phyloP scores from a whole-genome alignment of 2,888 invertebrate species.

The Oligia latruncula region DNA sequence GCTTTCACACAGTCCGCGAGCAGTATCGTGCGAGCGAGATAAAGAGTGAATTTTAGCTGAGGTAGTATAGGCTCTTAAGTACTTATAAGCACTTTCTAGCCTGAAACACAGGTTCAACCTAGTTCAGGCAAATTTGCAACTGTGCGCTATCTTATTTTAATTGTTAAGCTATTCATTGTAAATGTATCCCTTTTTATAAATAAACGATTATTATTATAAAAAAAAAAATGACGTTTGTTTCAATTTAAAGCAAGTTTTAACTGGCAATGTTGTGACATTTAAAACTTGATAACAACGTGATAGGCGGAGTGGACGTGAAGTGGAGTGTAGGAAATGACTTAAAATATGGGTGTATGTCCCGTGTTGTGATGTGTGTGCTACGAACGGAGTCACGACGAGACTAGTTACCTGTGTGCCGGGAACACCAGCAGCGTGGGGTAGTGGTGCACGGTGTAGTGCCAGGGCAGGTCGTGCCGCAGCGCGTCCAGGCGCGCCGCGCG shows the following conservation, averaged over 20 bases:
- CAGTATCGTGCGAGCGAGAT: too few relatives aligned
- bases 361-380: neutral
- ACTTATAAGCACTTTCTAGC: too few relatives aligned
- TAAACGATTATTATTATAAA: too few relatives aligned
- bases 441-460: conserved; percentile 94
- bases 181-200: too few relatives aligned
- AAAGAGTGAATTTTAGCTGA: too few relatives aligned
- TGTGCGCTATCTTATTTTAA: too few relatives aligned
- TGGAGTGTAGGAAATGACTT: neutral
- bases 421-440: conserved; percentile 96
- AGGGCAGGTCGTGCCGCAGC: conserved; percentile 95
- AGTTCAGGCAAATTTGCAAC: too few relatives aligned
- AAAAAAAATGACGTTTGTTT: too few relatives aligned
- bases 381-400: neutral
- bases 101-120: too few relatives aligned
- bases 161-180: too few relatives aligned
- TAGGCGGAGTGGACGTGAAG: neutral
- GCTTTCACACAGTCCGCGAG: too few relatives aligned
- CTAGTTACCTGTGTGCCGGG: conserved; percentile 84
- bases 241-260: neutral
- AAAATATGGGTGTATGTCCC: neutral
- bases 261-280: neutral
- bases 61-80: too few relatives aligned
- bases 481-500: conserved; percentile 94
- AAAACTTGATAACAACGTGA: neutral